These are phyloP conservation scores for Lerema accius DNA, from an alignment of 1,140 invertebrate species.

Conservation along the genomic window DNA sequence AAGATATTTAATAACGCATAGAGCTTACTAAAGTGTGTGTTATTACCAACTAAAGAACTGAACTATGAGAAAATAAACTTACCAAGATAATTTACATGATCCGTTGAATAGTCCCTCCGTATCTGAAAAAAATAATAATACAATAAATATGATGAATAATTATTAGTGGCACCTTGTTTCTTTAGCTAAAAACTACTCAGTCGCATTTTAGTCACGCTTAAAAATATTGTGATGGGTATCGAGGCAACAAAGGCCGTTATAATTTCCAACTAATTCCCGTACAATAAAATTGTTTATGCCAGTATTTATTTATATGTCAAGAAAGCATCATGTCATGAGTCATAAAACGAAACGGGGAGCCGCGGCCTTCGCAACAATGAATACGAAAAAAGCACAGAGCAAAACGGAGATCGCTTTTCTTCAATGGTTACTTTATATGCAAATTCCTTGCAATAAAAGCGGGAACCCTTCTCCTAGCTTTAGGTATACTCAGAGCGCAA, in stretches of 20 bases:
- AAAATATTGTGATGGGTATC: conserved; percentile 11
- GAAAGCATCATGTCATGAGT: conserved; percentile 70
- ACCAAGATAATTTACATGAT: conserved; percentile 9
- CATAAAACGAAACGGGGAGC: conserved; percentile 66
- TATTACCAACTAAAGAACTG: no score
- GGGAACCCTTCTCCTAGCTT: conserved; percentile 79
- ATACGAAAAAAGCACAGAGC: conserved; percentile 72
- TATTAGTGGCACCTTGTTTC: neutral
- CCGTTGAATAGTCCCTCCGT: neutral
- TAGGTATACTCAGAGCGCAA: conserved; percentile 71
- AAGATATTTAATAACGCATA: no score
- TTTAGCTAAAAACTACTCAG: conserved; percentile 22
- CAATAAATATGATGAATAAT: conserved; percentile 6
- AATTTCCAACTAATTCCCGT: conserved; percentile 70
- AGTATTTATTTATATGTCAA: conserved; percentile 76
- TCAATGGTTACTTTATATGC: conserved; percentile 83
- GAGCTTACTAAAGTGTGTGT: no score
- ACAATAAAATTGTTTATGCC: conserved; percentile 70
- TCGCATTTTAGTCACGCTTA: conserved; percentile 8
- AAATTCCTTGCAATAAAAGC: conserved; percentile 80
- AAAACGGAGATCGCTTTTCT: conserved; percentile 79
- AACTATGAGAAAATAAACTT: conserved; percentile 1
- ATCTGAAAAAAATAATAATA: conserved; percentile 12
- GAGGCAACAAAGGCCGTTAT: conserved; percentile 42
- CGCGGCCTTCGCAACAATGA: conserved; percentile 75